Conservation (phyloP, 2,113 vertebrate genomes). For the Catharus fuscescens region DNA sequence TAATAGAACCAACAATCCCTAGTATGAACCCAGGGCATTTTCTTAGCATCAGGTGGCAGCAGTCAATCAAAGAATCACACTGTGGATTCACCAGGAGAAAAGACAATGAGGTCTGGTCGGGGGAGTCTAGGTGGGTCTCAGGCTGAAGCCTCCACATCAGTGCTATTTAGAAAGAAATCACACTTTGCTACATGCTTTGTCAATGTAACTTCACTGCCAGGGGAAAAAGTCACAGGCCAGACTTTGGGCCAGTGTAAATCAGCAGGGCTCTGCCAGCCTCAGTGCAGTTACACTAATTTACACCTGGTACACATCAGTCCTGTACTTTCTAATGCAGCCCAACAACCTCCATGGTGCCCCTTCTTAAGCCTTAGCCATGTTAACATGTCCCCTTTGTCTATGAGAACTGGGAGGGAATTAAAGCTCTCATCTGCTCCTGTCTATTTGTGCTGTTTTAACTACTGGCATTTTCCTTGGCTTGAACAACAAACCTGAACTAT, state of each 20-base stretch:
- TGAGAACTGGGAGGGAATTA: slow-evolving; percentile 11
- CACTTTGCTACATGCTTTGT: not conserved
- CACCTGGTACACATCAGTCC: not conserved
- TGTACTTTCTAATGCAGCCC: accelerated
- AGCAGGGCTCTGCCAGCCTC: not conserved
- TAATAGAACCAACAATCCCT: slow-evolving; percentile 83
- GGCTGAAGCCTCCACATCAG: slow-evolving; percentile 4
- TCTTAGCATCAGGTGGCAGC: slow-evolving; percentile 84
- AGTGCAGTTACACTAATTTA: not conserved
- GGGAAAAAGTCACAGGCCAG: slow-evolving; percentile 4
- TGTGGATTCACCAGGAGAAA: slow-evolving; percentile 67
- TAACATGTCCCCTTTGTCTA: not conserved
- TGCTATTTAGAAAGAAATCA: slow-evolving; percentile 10
- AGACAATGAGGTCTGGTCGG: slow-evolving; percentile 71
- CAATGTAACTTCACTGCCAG: not conserved
- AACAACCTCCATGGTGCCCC: not conserved
- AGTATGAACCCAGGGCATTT: slow-evolving; percentile 77
- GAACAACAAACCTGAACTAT: slow-evolving; percentile 36
- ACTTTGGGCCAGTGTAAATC: not conserved
- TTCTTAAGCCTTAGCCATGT: not conserved
- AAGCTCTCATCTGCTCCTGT: slow-evolving; percentile 41
- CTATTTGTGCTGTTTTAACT: slow-evolving; percentile 49
- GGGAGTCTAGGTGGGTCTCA: slow-evolving; percentile 46
- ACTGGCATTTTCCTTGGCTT: slow-evolving; percentile 38
- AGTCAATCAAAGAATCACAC: slow-evolving; percentile 81